Base-by-base conservation (phyloP, 2,113 vertebrate species). In the Plecturocebus donacophilus region DNA sequence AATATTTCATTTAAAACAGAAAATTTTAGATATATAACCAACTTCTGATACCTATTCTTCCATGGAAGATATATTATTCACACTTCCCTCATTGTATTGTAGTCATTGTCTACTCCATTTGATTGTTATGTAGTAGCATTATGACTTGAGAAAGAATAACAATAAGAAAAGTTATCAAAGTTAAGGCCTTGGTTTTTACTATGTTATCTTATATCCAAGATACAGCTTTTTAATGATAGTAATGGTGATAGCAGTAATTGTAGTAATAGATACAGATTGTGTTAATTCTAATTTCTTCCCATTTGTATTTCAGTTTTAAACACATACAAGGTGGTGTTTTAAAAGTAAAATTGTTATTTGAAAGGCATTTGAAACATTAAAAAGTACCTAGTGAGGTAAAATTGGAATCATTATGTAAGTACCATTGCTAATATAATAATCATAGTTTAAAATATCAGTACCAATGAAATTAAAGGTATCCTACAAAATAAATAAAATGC, bases 1-100 rank as follows among this genome's bases (percentile, higher is more conserved):
- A 82, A 79, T 35, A 56, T 92, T 89, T 90, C n/a, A 68, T 35
- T 58, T 68, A 52, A 91, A 93, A 84, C 83, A 91, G 35, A 80
- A 87, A 58, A 32, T 45, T 45, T 73, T 21, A 11, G 38, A 87
- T 40, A 40, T 19, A 21, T 4, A n/a, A 71, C 83, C 14, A 83
- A 68, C n/a, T 89, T 95, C 23, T 23, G 38, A 73, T 52, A 52
- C 10, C 70, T 27, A 6, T 49, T 83, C 83, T 81, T 58, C 66
- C 32, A 19, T n/a, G 32, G 52, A 58, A 97, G 77, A 35, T 8
- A 3, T 6, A 11, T 68, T 54, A 54, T 16, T 90, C 82, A 12
- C 81, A 77, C 66, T 94, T 92, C 8, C 56, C 66, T 96, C 35
- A 30, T 77, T 66, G 19, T 40, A 0, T 8, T 54, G 14, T 52